Conservation (phyloP, 1,140 invertebrate genomes). For the Penaeus japonicus region DNA sequence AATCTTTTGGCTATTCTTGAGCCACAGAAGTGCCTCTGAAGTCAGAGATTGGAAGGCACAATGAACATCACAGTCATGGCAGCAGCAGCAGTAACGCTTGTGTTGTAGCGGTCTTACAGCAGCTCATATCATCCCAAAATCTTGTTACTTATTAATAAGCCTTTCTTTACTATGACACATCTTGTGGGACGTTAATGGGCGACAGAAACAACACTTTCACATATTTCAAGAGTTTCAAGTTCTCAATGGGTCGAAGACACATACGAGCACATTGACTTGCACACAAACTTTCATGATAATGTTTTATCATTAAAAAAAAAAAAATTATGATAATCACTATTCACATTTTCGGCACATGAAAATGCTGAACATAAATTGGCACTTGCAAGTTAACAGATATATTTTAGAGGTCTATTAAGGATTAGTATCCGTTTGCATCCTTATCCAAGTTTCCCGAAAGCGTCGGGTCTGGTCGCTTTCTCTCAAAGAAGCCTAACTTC, state of each 20-base stretch:
- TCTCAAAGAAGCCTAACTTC: conserved; percentile 90
- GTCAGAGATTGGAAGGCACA: conserved; percentile 38
- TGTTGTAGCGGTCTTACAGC: conserved; percentile 7
- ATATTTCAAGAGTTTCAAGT: no score
- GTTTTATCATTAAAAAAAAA: no score
- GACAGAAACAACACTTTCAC: no score
- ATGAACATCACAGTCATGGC: conserved; percentile 51
- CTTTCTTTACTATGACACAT: no score
- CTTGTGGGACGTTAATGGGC: no score
- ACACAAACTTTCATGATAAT: no score
- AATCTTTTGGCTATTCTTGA: background rate
- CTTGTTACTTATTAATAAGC: no score
- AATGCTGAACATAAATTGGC: conserved; percentile 19
- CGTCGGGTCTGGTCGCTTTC: conserved; percentile 78
- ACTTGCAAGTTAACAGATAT: background rate
- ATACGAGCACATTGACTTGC: no score
- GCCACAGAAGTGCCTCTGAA: background rate
- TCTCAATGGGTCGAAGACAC: no score
- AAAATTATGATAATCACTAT: background rate
- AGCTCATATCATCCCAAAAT: no score
- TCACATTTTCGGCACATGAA: background rate
- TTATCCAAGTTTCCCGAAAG: conserved; percentile 83
- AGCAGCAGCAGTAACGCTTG: conserved; percentile 21
- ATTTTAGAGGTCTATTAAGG: no score
- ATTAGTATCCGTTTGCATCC: conserved; percentile 68